Percentiles rank a stretch among this genome's conserved stretches.
These are phyloP conservation scores for Acromyrmex echinatior DNA, from an alignment of 1,140 invertebrate species.

Conservation along the genomic window DNA sequence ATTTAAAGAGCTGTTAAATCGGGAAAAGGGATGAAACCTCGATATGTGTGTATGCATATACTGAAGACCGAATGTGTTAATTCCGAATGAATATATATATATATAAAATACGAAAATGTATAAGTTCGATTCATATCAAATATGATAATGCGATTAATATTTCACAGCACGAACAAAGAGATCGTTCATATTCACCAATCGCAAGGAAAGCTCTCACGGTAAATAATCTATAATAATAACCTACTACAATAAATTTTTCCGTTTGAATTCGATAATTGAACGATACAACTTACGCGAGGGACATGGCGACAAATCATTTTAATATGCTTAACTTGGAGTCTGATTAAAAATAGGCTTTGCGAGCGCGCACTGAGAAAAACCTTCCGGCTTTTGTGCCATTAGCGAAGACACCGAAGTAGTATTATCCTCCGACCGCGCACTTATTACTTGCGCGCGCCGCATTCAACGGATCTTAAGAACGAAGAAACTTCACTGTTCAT, in stretches of 20 bases:
- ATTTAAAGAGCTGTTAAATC: conserved; percentile 25
- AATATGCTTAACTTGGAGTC: not conserved
- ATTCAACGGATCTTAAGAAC: conserved; percentile 53
- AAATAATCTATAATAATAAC: conserved; percentile 1
- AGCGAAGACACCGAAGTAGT: conserved; percentile 37
- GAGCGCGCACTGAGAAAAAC: not conserved
- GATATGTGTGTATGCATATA: not conserved
- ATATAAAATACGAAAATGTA: not conserved
- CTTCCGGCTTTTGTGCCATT: conserved; percentile 16
- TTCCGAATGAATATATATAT: not conserved
- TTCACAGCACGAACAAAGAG: conserved; percentile 31
- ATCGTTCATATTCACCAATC: not conserved
- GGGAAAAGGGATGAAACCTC: conserved; percentile 11
- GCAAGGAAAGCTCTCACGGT: not conserved
- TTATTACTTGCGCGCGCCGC: conserved; percentile 47
- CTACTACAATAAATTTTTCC: not conserved
- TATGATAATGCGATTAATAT: conserved; percentile 37
- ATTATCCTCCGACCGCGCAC: conserved; percentile 40
- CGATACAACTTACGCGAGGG: not conserved
- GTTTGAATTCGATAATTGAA: not conserved
- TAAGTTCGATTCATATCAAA: conserved; percentile 2
- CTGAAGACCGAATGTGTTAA: not conserved
- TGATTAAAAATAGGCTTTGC: conserved; percentile 30
- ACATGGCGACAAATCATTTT: not conserved
- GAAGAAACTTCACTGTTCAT: conserved; percentile 29